phyloP scores from a whole-genome alignment of 1,140 invertebrate species.

The Solenopsis invicta region DNA sequence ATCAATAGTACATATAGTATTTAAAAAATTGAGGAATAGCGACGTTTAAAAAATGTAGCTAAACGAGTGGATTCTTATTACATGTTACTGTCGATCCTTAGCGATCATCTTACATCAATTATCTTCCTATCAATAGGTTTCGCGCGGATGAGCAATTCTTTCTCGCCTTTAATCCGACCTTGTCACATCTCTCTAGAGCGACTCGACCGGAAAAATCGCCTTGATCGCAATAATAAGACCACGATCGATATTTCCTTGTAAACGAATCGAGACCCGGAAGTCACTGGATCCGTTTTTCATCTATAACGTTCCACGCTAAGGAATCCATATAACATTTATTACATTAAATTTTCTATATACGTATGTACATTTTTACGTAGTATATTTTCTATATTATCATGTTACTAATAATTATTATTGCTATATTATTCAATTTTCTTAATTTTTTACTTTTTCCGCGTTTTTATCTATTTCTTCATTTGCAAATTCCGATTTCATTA shows the following conservation, averaged over 20 bases:
- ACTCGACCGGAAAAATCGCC: slow-evolving; percentile 3
- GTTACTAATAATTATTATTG: neutral
- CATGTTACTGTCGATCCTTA: neutral
- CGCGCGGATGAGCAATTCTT: neutral
- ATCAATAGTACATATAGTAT: neutral
- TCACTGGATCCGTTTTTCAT: neutral
- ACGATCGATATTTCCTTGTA: neutral
- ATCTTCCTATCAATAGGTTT: neutral
- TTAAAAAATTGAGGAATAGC: neutral
- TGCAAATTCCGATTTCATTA: slow-evolving; percentile 20
- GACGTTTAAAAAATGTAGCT: neutral
- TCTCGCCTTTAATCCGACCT: neutral
- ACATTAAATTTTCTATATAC: neutral
- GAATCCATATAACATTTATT: neutral
- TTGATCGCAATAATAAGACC: slow-evolving; percentile 28
- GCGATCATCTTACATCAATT: neutral
- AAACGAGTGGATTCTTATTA: neutral
- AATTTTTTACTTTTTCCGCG: neutral
- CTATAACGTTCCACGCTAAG: neutral
- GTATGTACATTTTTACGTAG: too few relatives aligned
- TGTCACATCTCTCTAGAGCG: neutral
- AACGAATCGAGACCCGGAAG: neutral
- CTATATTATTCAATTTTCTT: neutral
- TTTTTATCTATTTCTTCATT: neutral
- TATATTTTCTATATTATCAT: neutral